Conservation (phyloP, 2,797 vertebrate genomes). For the Enteromius mattozi region DNA sequence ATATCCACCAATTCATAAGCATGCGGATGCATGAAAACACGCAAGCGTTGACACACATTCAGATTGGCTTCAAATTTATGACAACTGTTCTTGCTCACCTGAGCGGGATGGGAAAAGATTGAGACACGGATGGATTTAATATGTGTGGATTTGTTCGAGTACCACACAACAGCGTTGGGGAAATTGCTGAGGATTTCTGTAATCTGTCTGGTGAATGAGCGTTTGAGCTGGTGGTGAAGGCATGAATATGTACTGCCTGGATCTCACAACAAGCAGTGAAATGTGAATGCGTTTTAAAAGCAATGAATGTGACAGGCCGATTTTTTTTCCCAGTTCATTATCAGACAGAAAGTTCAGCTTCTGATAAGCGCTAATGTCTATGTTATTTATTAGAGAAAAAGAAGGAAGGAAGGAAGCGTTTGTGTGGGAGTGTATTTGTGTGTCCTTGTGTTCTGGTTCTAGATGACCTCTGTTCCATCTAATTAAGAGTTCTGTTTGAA, state of each 20-base stretch:
- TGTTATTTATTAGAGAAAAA: conserved; percentile 13
- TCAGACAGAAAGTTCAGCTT: conserved; percentile 45
- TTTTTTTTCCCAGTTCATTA: conserved; percentile 37
- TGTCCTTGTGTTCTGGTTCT: conserved; percentile 54
- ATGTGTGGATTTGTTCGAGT: conserved; percentile 59
- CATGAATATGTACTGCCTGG: conserved; percentile 47
- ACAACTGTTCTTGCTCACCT: conserved; percentile 44
- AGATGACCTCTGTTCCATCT: conserved; percentile 70
- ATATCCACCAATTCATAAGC: conserved; percentile 25
- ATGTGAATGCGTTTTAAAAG: conserved; percentile 27
- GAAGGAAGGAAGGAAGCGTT: conserved; percentile 28
- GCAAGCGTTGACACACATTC: conserved; percentile 28
- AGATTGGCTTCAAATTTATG: conserved; percentile 35
- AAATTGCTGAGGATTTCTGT: conserved; percentile 62
- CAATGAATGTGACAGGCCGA: conserved; percentile 3
- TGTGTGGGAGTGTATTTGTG: conserved; percentile 46
- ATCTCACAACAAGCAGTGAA: conserved; percentile 27
- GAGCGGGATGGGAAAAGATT: conserved; percentile 46
- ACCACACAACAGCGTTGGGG: conserved; percentile 47
- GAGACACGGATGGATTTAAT: conserved; percentile 60
- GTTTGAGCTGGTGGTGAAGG: conserved; percentile 23
- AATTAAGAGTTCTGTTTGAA: conserved; percentile 72
- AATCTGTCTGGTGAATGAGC: conserved; percentile 59
- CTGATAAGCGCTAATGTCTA: conserved; percentile 32
- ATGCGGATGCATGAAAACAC: conserved; percentile 15